Evolutionary conservation across 2,888 invertebrate genomes (phyloP).

Genomic region (Cephus runcator): DNA sequence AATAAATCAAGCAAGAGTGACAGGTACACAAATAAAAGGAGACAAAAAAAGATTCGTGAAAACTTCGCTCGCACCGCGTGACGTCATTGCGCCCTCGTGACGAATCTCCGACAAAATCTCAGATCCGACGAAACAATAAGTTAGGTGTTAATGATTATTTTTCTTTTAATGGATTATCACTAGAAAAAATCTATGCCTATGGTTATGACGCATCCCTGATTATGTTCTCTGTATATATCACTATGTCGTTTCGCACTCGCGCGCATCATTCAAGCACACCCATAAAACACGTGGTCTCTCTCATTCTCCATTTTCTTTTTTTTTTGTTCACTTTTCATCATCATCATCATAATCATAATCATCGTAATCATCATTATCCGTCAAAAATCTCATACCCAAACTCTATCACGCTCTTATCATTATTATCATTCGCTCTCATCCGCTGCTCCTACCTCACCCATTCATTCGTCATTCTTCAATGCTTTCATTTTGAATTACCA

Average conservation of each 20-base stretch:
- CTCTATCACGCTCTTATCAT: constrained; percentile 21
- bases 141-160: not conserved
- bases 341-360: not conserved
- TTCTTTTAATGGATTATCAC: constrained; percentile 18
- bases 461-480: not conserved
- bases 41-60: not conserved
- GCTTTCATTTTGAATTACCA: constrained; percentile 17
- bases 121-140: constrained; percentile 5
- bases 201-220: constrained; percentile 57
- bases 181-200: constrained; percentile 28
- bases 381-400: not conserved
- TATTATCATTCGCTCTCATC: constrained; percentile 15
- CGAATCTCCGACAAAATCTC: not conserved
- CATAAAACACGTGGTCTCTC: not conserved
- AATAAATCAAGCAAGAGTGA: constrained; percentile 11
- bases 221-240: constrained; percentile 42
- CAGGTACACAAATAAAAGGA: constrained; percentile 16
- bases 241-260: not conserved
- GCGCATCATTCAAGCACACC: not conserved
- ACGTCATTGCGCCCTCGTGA: not conserved
- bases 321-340: not conserved
- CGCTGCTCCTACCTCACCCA: not conserved
- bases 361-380: not conserved
- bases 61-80: not conserved
- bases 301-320: not conserved